Conservation (phyloP, 2,113 vertebrate species). For the Amazona vittata region DNA sequence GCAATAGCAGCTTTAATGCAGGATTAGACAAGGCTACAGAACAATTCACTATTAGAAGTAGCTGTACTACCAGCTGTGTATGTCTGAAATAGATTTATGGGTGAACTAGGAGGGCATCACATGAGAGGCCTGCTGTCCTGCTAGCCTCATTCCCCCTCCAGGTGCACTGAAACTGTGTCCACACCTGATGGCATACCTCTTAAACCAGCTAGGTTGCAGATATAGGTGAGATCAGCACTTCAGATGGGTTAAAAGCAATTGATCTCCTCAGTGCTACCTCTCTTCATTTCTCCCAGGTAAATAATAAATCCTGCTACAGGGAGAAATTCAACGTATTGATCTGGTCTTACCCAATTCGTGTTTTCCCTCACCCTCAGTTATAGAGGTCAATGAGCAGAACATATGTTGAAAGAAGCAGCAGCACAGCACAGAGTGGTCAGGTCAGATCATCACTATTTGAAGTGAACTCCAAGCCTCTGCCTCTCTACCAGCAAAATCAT, state of each 20-base stretch:
- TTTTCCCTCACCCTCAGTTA: neutral
- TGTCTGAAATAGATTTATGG: neutral
- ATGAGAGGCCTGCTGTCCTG: neutral
- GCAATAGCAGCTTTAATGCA: neutral
- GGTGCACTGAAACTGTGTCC: neutral
- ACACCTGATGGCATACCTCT: neutral
- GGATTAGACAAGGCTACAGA: neutral
- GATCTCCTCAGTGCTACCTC: neutral
- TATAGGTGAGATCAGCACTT: neutral
- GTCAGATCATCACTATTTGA: constrained; percentile 21
- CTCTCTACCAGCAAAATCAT: constrained; percentile 49
- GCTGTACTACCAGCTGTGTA: neutral
- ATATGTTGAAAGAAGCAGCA: neutral
- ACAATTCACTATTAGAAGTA: neutral
- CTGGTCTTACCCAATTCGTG: constrained; percentile 2
- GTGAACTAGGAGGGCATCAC: neutral
- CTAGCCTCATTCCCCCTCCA: neutral
- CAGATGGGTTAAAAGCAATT: neutral
- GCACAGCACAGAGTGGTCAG: neutral
- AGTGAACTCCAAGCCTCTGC: constrained; percentile 51
- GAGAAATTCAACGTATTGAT: neutral
- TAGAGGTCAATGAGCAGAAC: neutral
- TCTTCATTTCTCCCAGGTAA: neutral
- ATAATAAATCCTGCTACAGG: neutral
- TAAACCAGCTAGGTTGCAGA: neutral